Evolutionary conservation across 2,113 vertebrate genomes (phyloP).

Genomic region (Callopanchax toddi): DNA sequence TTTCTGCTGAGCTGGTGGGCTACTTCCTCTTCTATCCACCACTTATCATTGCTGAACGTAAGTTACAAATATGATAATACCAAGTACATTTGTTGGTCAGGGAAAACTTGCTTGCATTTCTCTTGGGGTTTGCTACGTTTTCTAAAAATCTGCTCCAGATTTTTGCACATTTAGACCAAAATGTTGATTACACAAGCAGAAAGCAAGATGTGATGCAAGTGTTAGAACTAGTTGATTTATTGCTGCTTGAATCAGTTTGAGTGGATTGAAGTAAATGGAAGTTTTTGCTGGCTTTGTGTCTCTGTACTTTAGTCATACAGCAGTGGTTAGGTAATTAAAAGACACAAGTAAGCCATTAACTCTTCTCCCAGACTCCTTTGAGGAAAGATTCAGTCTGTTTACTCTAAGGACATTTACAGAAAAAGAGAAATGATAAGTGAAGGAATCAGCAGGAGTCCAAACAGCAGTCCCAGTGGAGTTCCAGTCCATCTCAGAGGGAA

Average conservation of each 20-base stretch:
- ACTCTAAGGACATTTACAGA: conserved; percentile 33
- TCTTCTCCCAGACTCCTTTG: background rate
- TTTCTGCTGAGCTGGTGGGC: conserved; percentile 96
- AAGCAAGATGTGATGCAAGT: background rate
- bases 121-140: background rate
- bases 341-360: background rate
- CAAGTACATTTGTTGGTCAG: conserved; percentile 17
- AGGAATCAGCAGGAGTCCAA: conserved; percentile 51
- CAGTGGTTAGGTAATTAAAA: conserved; percentile 29
- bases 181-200: background rate
- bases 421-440: conserved; percentile 58
- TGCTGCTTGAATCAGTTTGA: background rate
- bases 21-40: conserved; percentile 98
- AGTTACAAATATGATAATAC: conserved; percentile 71
- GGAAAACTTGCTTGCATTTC: background rate
- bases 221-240: background rate
- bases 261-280: conserved; percentile 10
- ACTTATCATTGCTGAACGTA: conserved; percentile 94
- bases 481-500: conserved; percentile 19
- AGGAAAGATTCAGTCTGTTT: conserved; percentile 31
- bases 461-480: conserved; percentile 39
- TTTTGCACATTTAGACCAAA: background rate
- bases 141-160: background rate
- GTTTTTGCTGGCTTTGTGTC: too few relatives aligned
- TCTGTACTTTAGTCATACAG: too few relatives aligned